A percentile compares a stretch with the other conserved stretches of the same genome.
phyloP scores from a whole-genome alignment of 2,888 invertebrate genomes.

The Drosophila glabriapex region DNA sequence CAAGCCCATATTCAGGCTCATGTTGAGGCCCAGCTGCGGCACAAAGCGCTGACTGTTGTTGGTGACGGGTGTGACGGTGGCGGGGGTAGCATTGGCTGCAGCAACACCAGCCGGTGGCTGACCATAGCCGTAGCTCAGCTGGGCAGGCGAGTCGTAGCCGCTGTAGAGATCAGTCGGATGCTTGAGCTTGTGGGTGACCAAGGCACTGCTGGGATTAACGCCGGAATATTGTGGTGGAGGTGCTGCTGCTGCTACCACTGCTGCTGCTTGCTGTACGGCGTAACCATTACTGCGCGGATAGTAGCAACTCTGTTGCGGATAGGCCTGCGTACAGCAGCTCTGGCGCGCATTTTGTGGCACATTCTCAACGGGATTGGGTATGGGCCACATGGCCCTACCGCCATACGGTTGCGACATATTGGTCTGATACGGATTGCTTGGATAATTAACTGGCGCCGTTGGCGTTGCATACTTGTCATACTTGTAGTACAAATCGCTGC shows the following conservation, averaged over 20 bases:
- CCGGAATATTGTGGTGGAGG: conserved; percentile 42
- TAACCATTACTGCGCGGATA: conserved; percentile 68
- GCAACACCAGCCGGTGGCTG: conserved; percentile 8
- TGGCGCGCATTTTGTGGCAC: conserved; percentile 59
- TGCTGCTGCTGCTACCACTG: conserved; percentile 1
- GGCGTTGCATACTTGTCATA: conserved; percentile 73
- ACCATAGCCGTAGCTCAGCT: conserved; percentile 57
- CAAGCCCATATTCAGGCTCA: conserved; percentile 43
- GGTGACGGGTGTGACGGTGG: conserved; percentile 6
- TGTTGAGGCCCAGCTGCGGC: conserved; percentile 39
- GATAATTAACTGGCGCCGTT: conserved; percentile 29
- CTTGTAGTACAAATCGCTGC: conserved; percentile 63
- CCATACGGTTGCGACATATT: conserved; percentile 52
- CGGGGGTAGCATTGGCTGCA: not conserved
- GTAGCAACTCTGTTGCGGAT: conserved; percentile 75
- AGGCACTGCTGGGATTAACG: conserved; percentile 22
- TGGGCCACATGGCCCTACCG: conserved; percentile 68
- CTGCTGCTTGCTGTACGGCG: conserved; percentile 11
- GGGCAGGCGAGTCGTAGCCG: conserved; percentile 59
- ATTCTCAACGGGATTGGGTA: conserved; percentile 29
- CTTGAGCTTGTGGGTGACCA: conserved; percentile 67
- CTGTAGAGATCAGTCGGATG: conserved; percentile 78
- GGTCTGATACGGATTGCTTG: conserved; percentile 55
- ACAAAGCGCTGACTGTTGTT: conserved; percentile 46
- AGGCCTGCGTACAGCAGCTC: conserved; percentile 77